These are phyloP conservation scores for Hippolais icterina DNA, from an alignment of 2,113 vertebrate species.

Conservation along the genomic window DNA sequence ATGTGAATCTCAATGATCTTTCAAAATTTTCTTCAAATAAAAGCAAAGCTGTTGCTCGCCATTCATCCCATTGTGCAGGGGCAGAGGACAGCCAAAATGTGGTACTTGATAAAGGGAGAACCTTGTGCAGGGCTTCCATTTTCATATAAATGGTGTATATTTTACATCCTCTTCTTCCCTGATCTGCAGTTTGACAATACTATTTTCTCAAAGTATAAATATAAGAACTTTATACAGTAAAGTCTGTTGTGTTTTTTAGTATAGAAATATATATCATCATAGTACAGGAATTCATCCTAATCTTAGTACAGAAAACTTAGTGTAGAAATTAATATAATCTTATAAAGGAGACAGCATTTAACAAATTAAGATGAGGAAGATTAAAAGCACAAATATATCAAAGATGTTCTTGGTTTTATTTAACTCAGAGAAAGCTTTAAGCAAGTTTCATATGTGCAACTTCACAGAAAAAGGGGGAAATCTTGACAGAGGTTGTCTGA, in stretches of 20 bases:
- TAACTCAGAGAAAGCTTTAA: conserved; percentile 7
- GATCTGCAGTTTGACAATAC: not conserved
- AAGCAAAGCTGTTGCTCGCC: not conserved
- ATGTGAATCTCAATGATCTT: conserved; percentile 28
- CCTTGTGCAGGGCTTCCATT: not conserved
- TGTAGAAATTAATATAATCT: not conserved
- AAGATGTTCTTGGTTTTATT: not conserved
- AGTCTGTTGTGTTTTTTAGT: not conserved
- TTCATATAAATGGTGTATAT: not conserved
- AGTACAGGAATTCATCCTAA: not conserved
- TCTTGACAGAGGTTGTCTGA: not conserved
- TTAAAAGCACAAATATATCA: not conserved
- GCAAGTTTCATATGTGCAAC: not conserved
- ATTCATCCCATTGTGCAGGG: not conserved
- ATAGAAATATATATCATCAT: not conserved
- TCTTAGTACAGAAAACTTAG: not conserved
- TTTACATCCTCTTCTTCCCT: not conserved
- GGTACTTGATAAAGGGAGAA: not conserved
- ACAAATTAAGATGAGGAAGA: not conserved
- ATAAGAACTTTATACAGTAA: not conserved
- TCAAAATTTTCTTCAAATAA: conserved; percentile 5
- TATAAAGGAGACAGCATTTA: not conserved
- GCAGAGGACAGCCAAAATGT: not conserved
- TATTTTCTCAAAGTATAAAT: not conserved
- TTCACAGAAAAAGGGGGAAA: not conserved